Evolutionary conservation across 2,797 vertebrate species (phyloP).

Genomic region (Buceros bicornis): DNA sequence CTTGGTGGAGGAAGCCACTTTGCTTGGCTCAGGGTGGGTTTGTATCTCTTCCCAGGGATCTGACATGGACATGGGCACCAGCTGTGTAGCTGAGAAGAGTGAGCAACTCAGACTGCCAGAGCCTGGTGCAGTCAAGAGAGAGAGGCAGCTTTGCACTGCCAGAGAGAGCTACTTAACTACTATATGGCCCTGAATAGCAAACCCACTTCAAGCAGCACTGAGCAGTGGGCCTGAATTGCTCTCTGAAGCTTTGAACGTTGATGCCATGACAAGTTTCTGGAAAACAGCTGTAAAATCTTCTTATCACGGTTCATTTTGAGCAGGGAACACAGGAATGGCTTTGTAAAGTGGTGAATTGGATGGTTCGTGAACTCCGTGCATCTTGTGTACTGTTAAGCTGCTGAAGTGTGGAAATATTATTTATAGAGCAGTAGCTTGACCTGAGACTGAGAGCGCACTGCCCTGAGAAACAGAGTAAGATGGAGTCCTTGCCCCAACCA

Average conservation of each 20-base stretch:
- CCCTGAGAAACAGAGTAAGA: background rate
- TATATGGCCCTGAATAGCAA: background rate
- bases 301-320: background rate
- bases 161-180: background rate
- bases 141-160: background rate
- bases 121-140: background rate
- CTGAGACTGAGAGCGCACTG: background rate
- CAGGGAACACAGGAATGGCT: background rate
- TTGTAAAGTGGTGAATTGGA: background rate
- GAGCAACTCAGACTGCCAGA: background rate
- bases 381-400: background rate
- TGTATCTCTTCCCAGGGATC: rapidly evolving
- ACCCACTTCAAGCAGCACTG: background rate
- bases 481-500: background rate
- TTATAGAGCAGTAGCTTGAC: background rate
- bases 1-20: background rate
- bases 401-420: background rate
- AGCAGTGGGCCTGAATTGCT: background rate
- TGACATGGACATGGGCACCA: background rate
- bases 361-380: background rate
- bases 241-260: background rate
- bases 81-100: background rate
- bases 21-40: background rate
- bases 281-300: constrained; percentile 24
- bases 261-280: background rate